Evolutionary conservation across 2,797 vertebrate species (phyloP), one percentile per base, ranked within the genome.

Genomic region (Geotrypetes seraphini): DNA sequence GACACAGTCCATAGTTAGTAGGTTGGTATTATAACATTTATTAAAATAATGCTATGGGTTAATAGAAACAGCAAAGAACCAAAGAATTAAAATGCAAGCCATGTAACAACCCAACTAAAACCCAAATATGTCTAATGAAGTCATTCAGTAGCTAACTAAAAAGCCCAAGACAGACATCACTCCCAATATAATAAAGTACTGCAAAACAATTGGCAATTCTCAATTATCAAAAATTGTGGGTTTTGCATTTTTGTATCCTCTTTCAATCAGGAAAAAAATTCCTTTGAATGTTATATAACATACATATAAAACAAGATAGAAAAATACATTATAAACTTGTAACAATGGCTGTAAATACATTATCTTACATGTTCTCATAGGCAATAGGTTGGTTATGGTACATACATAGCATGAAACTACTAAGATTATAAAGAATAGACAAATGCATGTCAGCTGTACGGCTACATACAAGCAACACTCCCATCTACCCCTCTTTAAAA

Each of bases 291-390:
- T 82, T 84, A 85, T 85, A 86, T 87, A 86, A 87, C 86, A 86
- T 86, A 87, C 84, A 90, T 87, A 89, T 79, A 89, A 91, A 89
- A 89, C 84, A 86, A 86, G 78, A 89, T 90, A 91, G 81, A 90
- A 91, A 90, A 91, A 90, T 89, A 90, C 83, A 86, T 85, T 89
- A 89, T 85, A 89, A 91, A 90, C 84, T 88, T 80, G 85, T 87
- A 89, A 89, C 86, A 90, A 88, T 88, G 84, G 88, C 85, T 90
- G 83, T 88, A 87, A 83, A 90, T 86, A 91, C 86, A 89, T 84
- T 85, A 86, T 85, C 77, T 86, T 87, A 90, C 83, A 85, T 81
- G 81, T 83, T 84, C 73, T 86, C 81, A 80, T 84, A 89, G 87
- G 84, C 82, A 90, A 87, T 84, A 81, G 84, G 79, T 85, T 83